Evolutionary conservation across 2,113 vertebrate genomes (phyloP), one percentile per base, ranked within the genome.

Genomic region (Eptesicus fuscus): DNA sequence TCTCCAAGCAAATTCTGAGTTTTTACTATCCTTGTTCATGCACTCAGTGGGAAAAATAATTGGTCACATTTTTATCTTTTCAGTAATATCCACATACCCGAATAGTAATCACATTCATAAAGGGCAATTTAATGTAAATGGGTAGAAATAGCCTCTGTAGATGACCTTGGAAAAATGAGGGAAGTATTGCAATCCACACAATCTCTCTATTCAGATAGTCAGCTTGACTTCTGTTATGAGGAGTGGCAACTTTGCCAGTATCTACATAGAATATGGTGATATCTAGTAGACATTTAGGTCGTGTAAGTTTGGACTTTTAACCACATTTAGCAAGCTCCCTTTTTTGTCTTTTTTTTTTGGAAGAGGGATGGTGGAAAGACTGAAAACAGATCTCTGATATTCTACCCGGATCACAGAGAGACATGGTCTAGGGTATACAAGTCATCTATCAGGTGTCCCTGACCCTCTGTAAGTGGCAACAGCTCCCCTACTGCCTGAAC

Each of bases 281-380:
- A 23, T 12, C 71, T 16, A n/a, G 42, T 65, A 90, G 63, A 92
- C 63, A 83, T 95, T 95, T 95, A 79, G 42, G 49, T 67, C 23
- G 35, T 40, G 77, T 77, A 71, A 93, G 84, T 76, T 87, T 90
- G 84, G 92, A 88, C 88, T 61, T 85, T 47, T 37, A 59, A 87
- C 30, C 89, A 51, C 86, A 40, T 59, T 79, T 74, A 51, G 25
- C 42, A 89, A 86, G n/a, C 25, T 20, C 7, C 32, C 53, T n/a
- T 59, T 71, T 51, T 30, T 20, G 25, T 65, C 53, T 74, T 28
- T 37, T 37, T 37, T 37, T 92, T 84, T 61, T 69, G 77, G 83
- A 93, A 71, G 63, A 59, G 82, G 22, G 23, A 2, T 22, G 56
- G 89, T 71, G 89, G 93, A 94, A 94, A 91, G 74, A 89, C 65